Evolutionary conservation across 2,888 invertebrate genomes (phyloP).

Genomic region (Amphipoea lucens): DNA sequence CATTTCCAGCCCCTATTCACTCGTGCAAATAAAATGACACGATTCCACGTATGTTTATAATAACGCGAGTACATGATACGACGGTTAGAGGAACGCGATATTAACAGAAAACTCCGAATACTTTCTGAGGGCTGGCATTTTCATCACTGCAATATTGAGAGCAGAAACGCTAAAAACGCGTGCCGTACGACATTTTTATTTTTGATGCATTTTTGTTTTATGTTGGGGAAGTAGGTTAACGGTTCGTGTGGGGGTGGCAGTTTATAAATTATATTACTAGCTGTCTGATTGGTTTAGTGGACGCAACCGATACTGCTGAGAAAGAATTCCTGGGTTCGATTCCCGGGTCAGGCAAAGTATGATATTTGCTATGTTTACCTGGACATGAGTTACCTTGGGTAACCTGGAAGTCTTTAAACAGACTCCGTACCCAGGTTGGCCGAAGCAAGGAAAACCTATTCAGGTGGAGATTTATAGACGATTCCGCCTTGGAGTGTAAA

Average conservation of each 20-base stretch:
- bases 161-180: constrained; percentile 51
- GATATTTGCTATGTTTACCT: too few relatives aligned
- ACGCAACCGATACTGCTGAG: background rate
- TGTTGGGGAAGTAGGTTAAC: constrained; percentile 17
- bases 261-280: constrained; percentile 10
- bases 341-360: background rate
- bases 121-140: constrained; percentile 62
- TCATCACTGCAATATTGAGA: constrained; percentile 61
- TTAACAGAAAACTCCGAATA: constrained; percentile 66
- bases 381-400: too few relatives aligned
- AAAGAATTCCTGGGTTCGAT: background rate
- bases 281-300: background rate
- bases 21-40: constrained; percentile 67
- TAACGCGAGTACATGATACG: constrained; percentile 67
- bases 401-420: too few relatives aligned
- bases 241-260: background rate
- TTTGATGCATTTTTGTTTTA: constrained; percentile 51
- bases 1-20: constrained; percentile 55
- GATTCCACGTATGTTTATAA: constrained; percentile 70
- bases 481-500: too few relatives aligned
- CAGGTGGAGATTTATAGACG: too few relatives aligned
- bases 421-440: too few relatives aligned
- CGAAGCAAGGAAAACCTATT: too few relatives aligned
- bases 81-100: constrained; percentile 61
- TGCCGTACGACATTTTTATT: constrained; percentile 33